Base-by-base conservation (phyloP, 2,113 vertebrate species). In the Eulemur rufifrons region DNA sequence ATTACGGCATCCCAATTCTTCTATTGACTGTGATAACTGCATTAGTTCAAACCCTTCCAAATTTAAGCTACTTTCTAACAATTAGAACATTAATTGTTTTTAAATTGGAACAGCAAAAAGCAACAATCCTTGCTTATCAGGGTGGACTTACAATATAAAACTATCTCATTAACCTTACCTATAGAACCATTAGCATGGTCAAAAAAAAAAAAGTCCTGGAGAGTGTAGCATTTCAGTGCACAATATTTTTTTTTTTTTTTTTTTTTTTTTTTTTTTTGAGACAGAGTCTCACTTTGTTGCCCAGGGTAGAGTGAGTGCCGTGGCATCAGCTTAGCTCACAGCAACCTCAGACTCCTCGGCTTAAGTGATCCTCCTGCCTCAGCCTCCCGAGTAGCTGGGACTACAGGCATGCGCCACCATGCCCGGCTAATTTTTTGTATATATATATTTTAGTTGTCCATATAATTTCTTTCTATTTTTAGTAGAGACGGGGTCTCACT, bases 151-250 rank as follows among this genome's bases (percentile, higher is more conserved):
- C 18, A 10, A 95, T 85, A 18, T 84, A 96, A 91, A 96, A 90
- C 89, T 87, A n/a, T 95, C 45, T 97, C 82, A 80, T 96, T 93
- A 97, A 94, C 52, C 39, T 95, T 94, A 95, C 91, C 64, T 76
- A 91, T 12, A 92, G 66, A 86, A 96, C 25, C 59, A 93, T 96
- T 96, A 94, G 84, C 78, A 42, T 94, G 71, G 71, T 97, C 32
- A 95, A 89, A 61, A 94, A 94, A 68, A 91, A 39, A 95, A 74
- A 87, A 45, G 6, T 81, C 27, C n/a, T 88, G 89, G 52, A 78
- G 25, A 56, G 7, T 80, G 45, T 42, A 95, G 47, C 39, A 87
- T 91, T 96, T 97, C 7, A 84, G 15, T 7, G 84, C 32, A 84
- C 1, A 95, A 42, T 17, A 77, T 85, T 92, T 91, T n/a, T 88